Conservation (phyloP, 1,140 invertebrate species). For the Brachionus paranguensis region DNA sequence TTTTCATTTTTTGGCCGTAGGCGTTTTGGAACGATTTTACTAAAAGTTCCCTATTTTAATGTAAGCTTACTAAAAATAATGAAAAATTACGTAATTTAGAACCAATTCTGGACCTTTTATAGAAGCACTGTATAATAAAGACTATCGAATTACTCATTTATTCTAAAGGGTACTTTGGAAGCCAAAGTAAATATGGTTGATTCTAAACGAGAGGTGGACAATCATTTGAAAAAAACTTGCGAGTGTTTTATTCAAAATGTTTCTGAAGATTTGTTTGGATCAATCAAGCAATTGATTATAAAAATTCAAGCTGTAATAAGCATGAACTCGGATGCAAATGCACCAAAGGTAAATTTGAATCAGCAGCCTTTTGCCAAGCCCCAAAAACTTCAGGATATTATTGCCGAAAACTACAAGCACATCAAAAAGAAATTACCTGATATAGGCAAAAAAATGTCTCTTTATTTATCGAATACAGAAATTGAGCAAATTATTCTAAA, state of each 20-base stretch:
- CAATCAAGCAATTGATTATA: not conserved
- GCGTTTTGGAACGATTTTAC: no score
- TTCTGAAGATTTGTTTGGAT: slow-evolving; percentile 57
- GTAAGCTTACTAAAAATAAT: no score
- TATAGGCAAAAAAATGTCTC: not conserved
- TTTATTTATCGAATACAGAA: slow-evolving; percentile 32
- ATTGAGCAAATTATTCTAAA: slow-evolving; percentile 34
- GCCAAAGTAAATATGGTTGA: slow-evolving; percentile 84
- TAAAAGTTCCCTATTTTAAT: no score
- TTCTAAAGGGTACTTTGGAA: slow-evolving; percentile 69
- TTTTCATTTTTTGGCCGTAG: no score
- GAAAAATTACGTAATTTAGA: no score
- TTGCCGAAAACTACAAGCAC: slow-evolving; percentile 16
- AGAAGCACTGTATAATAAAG: no score
- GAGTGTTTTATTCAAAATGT: slow-evolving; percentile 78
- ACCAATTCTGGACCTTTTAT: no score
- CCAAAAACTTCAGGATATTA: slow-evolving; percentile 18
- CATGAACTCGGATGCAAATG: slow-evolving; percentile 13
- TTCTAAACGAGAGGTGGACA: slow-evolving; percentile 87
- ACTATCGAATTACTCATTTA: not conserved
- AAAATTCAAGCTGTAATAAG: slow-evolving; percentile 11
- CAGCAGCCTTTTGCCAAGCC: slow-evolving; percentile 35
- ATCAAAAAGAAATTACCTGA: slow-evolving; percentile 23
- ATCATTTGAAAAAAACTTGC: slow-evolving; percentile 81
- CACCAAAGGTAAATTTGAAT: not conserved